Base-by-base conservation (phyloP, 2,888 invertebrate genomes). In the Liodrosophila aerea region DNA sequence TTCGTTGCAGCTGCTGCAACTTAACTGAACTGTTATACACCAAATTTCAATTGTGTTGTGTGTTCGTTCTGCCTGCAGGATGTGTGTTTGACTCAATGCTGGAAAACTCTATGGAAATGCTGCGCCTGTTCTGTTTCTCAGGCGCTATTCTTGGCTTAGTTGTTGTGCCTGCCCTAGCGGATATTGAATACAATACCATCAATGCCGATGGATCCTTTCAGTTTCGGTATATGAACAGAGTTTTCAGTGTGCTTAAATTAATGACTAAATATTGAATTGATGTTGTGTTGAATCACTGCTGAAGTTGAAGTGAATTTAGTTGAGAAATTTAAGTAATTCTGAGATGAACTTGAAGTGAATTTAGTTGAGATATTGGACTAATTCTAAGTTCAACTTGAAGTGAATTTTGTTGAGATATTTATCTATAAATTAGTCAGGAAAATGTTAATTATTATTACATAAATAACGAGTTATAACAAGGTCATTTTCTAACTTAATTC, bases 131-230 rank as follows among this genome's bases (percentile, higher is more conserved):
- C 5, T 67, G 72, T 40, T 31, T 72, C 30, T 29, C 58, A 3
- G 52, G 78, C 45, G 63, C 63, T 37, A 16, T 64, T 2, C 5
- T 74, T 52, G 68, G 65, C 39, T 46, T 52, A 0, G 13, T 45
- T 36, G 41, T 11, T 13, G 22, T 47, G 45, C 62, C 69, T 49
- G 72, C 59, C 36, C 45, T 59, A 30, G 76, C 85, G 54, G 90
- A 89, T 45, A 89, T 89, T 57, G 93, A 93, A 62, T 94, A 93
- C 78, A 94, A 94, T 78, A 91, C 92, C 57, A 91, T 94, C 33
- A 93, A 94, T 71, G 91, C 92, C 22, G 95, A 95, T 90, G 95
- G 95, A 86, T 94, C 94, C 13, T 95, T 92, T 83, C 92, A 94
- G 87, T 95, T 95, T 89, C 94, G 94, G 93, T 92, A 90, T 62